These are phyloP conservation scores for Oscheius onirici DNA, from an alignment of 2,888 invertebrate species.

Conservation along the genomic window DNA sequence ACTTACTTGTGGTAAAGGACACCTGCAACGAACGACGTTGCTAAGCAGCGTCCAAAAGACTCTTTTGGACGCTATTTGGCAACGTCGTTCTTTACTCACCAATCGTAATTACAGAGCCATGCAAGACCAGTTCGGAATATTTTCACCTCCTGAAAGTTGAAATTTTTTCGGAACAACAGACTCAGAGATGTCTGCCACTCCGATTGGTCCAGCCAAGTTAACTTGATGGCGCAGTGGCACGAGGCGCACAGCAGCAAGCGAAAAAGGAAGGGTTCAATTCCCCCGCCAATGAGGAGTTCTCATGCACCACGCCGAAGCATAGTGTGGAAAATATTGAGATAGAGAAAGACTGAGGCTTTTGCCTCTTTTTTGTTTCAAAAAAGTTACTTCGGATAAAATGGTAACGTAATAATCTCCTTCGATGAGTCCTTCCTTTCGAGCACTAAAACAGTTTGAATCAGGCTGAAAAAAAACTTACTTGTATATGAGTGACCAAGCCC, in stretches of 20 bases:
- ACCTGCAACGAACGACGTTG: too few species aligned
- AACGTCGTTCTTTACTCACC: too few species aligned
- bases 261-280: neutral
- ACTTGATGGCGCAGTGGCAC: conserved; percentile 12
- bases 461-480: conserved; percentile 8
- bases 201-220: neutral
- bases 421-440: conserved; percentile 52
- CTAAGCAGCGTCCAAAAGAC: too few species aligned
- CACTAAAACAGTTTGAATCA: conserved; percentile 29
- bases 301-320: conserved; percentile 30
- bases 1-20: too few species aligned
- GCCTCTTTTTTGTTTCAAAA: neutral
- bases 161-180: too few species aligned
- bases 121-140: conserved; percentile 65
- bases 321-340: conserved; percentile 24
- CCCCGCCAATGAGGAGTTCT: conserved; percentile 1
- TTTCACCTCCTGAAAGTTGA: conserved; percentile 52
- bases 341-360: conserved; percentile 15
- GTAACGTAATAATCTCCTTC: conserved; percentile 55
- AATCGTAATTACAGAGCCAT: conserved; percentile 67
- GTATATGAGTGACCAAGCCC: conserved; percentile 55
- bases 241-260: neutral
- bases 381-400: conserved; percentile 46
- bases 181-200: too few species aligned
- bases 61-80: too few species aligned